Percentiles rank a stretch among this genome's conserved stretches.
phyloP scores from a whole-genome alignment of 2,797 vertebrate species.

The Carapus acus region DNA sequence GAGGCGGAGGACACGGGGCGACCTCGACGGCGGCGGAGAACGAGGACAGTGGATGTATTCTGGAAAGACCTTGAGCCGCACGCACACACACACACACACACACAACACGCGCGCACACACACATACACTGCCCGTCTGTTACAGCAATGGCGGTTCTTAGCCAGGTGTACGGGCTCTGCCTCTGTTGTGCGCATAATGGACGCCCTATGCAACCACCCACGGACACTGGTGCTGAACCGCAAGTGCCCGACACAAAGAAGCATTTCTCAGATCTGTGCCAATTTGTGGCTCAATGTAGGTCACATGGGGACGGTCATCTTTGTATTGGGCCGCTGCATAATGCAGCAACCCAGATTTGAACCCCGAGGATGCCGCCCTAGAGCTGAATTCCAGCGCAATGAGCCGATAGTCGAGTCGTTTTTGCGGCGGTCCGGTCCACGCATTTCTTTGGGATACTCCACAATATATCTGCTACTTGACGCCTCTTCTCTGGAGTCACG shows the following conservation, averaged over 20 bases:
- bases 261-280: background rate
- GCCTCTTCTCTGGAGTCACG: too few relatives aligned
- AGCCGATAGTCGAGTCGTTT: too few relatives aligned
- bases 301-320: background rate
- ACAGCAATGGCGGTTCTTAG: constrained; percentile 29
- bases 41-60: constrained; percentile 18
- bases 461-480: too few relatives aligned
- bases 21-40: constrained; percentile 36
- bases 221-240: constrained; percentile 3
- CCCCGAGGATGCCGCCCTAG: background rate
- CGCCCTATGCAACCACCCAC: constrained; percentile 16
- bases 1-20: constrained; percentile 24
- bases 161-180: constrained; percentile 26
- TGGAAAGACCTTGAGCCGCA: constrained; percentile 7
- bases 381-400: too few relatives aligned
- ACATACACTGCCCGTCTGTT: too few relatives aligned
- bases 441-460: too few relatives aligned
- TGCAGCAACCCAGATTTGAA: background rate
- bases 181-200: constrained; percentile 9
- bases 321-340: background rate
- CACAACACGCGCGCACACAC: too few relatives aligned
- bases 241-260: constrained; percentile 13
- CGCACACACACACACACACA: too few relatives aligned
- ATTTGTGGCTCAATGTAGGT: background rate
- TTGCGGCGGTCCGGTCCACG: too few relatives aligned